Percentiles rank a stretch among this genome's conserved stretches.
Evolutionary conservation across 2,113 vertebrate species (phyloP).

Genomic region (Mobula birostris): DNA sequence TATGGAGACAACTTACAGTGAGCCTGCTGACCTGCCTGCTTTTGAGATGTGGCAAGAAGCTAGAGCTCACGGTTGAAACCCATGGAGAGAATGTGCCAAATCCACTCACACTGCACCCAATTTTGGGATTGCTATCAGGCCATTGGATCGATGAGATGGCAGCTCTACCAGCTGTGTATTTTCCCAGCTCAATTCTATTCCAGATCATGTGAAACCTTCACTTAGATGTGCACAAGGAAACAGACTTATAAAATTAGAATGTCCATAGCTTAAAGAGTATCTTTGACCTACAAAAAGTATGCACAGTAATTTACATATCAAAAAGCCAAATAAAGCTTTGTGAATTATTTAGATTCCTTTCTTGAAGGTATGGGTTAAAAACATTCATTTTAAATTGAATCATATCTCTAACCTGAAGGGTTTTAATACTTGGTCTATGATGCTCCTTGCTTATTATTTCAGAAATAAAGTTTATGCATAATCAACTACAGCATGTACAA

Average conservation of each 20-base stretch:
- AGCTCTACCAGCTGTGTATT: too few species aligned
- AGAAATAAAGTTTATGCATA: too few species aligned
- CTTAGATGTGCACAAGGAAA: background rate
- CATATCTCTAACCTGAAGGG: background rate
- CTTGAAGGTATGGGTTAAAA: background rate
- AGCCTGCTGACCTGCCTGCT: too few species aligned
- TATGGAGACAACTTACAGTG: too few species aligned
- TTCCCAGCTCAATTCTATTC: too few species aligned
- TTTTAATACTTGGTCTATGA: background rate
- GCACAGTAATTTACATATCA: background rate
- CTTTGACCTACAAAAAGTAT: background rate
- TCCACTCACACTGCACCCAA: too few species aligned
- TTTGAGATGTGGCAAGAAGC: too few species aligned
- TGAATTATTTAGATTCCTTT: constrained; percentile 3
- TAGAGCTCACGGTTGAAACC: too few species aligned
- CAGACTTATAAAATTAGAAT: background rate
- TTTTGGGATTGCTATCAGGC: too few species aligned
- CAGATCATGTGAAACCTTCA: background rate
- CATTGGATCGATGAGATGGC: too few species aligned
- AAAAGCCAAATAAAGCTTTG: background rate
- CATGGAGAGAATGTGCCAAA: too few species aligned
- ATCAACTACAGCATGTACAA: too few species aligned
- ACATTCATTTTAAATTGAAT: background rate
- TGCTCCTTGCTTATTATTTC: background rate
- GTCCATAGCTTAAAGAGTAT: background rate